phyloP scores from a whole-genome alignment of 1,140 invertebrate species.

The Sogatella furcifera region DNA sequence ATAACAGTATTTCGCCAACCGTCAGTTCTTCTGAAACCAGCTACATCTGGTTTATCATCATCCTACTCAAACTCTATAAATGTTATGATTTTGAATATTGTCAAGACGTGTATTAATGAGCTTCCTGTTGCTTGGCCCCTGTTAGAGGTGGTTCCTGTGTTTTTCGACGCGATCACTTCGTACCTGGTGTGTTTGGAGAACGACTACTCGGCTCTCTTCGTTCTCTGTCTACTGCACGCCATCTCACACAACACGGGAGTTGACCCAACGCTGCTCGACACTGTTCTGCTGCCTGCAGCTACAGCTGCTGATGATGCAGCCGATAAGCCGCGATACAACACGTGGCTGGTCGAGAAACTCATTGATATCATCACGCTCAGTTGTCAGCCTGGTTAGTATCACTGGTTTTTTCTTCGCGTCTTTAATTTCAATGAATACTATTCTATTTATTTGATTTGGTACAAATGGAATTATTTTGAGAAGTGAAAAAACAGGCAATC shows the following conservation, averaged over 20 bases:
- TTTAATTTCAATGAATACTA: too few relatives aligned
- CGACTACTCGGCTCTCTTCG: constrained; percentile 89
- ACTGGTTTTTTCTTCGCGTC: too few relatives aligned
- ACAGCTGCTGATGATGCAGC: constrained; percentile 26
- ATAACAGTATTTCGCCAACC: too few relatives aligned
- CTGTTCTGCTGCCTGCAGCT: constrained; percentile 41
- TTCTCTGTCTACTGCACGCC: constrained; percentile 84
- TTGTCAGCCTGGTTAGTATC: constrained; percentile 61
- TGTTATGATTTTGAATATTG: too few relatives aligned
- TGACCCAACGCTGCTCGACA: constrained; percentile 58
- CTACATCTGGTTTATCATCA: too few relatives aligned
- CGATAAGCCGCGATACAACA: constrained; percentile 50
- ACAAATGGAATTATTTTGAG: too few relatives aligned
- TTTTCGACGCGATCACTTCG: constrained; percentile 78
- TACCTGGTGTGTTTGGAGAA: constrained; percentile 79
- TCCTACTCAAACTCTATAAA: too few relatives aligned
- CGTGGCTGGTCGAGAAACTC: constrained; percentile 62
- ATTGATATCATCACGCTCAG: constrained; percentile 67
- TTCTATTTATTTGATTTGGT: too few relatives aligned
- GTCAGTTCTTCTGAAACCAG: too few relatives aligned
- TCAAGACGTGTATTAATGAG: too few relatives aligned
- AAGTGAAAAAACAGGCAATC: too few relatives aligned
- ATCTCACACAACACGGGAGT: constrained; percentile 84
- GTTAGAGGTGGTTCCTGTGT: constrained; percentile 35
- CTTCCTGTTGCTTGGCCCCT: too few relatives aligned